Base-by-base conservation (phyloP, 2,888 invertebrate species). In the Eudiplozoon nipponicum region DNA sequence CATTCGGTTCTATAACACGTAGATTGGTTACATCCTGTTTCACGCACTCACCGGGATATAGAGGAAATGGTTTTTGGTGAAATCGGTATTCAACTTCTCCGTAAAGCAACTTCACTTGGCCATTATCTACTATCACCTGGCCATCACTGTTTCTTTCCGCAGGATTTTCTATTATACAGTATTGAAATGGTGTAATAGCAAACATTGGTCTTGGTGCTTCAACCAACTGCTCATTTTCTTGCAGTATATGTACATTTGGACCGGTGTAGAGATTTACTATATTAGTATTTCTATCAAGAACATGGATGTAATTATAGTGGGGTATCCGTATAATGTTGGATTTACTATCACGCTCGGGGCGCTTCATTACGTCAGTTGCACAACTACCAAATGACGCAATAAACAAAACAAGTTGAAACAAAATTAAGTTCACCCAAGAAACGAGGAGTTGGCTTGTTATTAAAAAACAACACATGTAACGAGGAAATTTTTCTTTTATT, bases 1-100 rank as follows among this genome's bases (percentile, higher is more conserved):
- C 44, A 40, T 52, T 49, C 20, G 48, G 49, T 17, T 45, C 44
- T 3, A 54, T 44, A 2, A 51, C 47, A 3, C 52, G 52, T 39
- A 54, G 47, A 3, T 45, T 39, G 21, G 47, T 47, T 11, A 53
- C 44, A 3, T 51, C 51, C 11, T n/a, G n/a, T n/a, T 45, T 44
- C 17, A 55, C 44, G n/a, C 29, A 34, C 43, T 55, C 55, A 2
- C 54, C 54, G 13, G 54, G 55, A 44, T 52, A 54, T 9, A 55
- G 46, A 17, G 52, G 51, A 44, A 54, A 55, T 28, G 55, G 54
- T 39, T 51, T 51, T 50, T 53, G 41, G 15, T 60, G 52, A 22
- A 62, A 51, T n/a, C 62, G 51, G 40, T 61, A 57, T 44, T 64
- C 63, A 40, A 54, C 53, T 47, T 63, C 62, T 40, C 60, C 63